Base-by-base conservation (phyloP, 2,797 vertebrate genomes). In the Borostomias antarcticus region DNA sequence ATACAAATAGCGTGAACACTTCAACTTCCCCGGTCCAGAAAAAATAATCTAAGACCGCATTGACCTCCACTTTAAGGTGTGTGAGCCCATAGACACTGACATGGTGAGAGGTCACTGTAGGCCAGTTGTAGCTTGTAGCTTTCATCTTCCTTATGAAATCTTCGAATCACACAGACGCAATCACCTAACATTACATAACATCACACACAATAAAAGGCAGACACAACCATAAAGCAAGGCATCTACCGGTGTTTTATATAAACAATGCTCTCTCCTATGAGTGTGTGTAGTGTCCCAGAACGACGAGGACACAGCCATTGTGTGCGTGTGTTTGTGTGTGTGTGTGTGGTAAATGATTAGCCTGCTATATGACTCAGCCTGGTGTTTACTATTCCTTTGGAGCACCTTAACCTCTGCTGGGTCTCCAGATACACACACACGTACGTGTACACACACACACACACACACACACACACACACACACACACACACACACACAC, bases 281-380 rank as follows among this genome's bases (percentile, higher is more conserved):
- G 35, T 68, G 68, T 73, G 54, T 53, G 40, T 52, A 15, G 25
- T 66, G 52, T 52, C 65, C 68, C 65, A 66, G 52, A 51, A 65
- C 53, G 69, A 72, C 64, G 61, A 74, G 72, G 80, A 82, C 63
- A 64, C 72, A 69, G 75, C 74, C 81, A 74, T 84, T 70, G 59
- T 77, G 67, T 57, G 37, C 11, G 37, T 40, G 37, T 40, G 37
- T 40, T 10, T 40, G 9, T 40, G 37, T 11, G 35, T 33, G 53
- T 76, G 67, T 56, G 54, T 76, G 65, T 74, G 74, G 88, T 90
- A 75, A 90, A 91, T 92, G 74, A 91, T 92, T 90, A 87, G 73
- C 83, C 59, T 15, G 62, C 74, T 74, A 52, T 74, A 52, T 86
- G 86, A 89, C 81, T 90, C 78, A 85, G 75, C 73, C 64, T 69